A percentile compares a stretch with the other conserved stretches of the same genome.
Conservation (phyloP, 2,888 invertebrate species). For the Sicus ferrugineus region DNA sequence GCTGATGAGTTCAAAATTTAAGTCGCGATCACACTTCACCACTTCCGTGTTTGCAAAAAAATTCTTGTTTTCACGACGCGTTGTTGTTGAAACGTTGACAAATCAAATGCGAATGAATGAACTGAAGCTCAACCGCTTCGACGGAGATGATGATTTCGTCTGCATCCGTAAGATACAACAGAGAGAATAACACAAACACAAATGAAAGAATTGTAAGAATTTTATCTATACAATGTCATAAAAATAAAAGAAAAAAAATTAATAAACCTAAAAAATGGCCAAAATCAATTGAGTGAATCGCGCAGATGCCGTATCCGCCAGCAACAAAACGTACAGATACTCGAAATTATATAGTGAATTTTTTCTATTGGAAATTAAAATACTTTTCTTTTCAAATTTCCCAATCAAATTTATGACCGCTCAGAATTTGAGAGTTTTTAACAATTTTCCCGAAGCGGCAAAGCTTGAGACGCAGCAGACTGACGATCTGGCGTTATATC, state of each 20-base stretch:
- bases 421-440: not conserved
- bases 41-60: no score
- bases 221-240: not conserved
- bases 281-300: conserved; percentile 17
- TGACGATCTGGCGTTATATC: not conserved
- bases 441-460: not conserved
- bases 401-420: not conserved
- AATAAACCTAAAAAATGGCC: conserved; percentile 1
- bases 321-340: not conserved
- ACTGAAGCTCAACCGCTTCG: conserved; percentile 3
- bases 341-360: not conserved
- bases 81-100: conserved; percentile 53
- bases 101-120: conserved; percentile 50
- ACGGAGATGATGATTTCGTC: conserved; percentile 17
- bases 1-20: no score
- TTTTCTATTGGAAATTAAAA: not conserved
- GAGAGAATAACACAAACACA: conserved; percentile 34
- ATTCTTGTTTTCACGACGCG: conserved; percentile 20
- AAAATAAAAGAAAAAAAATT: not conserved
- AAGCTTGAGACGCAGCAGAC: not conserved
- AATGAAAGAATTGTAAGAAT: conserved; percentile 22
- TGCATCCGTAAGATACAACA: not conserved
- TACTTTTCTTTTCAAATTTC: not conserved
- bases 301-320: conserved; percentile 13
- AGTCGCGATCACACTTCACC: no score